Conservation (phyloP, 2,113 vertebrate genomes). For the Microcebus griseorufus region DNA sequence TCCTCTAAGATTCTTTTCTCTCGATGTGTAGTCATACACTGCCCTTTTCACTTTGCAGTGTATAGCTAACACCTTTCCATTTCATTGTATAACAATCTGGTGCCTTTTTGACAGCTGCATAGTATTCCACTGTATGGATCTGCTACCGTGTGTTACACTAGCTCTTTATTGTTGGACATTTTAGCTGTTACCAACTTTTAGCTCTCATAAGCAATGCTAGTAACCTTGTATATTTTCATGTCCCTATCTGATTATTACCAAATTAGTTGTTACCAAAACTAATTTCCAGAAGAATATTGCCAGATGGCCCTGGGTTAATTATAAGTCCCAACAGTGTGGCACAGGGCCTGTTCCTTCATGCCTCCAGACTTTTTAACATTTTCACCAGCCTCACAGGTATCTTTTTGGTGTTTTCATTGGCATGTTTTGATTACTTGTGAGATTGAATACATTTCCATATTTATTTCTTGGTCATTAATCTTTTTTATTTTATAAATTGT, state of each 20-base stretch:
- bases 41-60: background rate
- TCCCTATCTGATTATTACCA: background rate
- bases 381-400: background rate
- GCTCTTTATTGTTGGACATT: background rate
- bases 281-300: background rate
- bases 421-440: background rate
- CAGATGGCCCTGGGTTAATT: background rate
- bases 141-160: background rate
- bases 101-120: background rate
- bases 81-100: background rate
- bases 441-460: background rate
- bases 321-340: background rate
- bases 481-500: slow-evolving; percentile 7
- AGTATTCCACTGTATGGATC: background rate
- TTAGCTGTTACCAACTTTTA: background rate
- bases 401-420: background rate
- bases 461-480: background rate
- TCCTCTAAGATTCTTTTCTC: background rate
- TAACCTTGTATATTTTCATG: background rate
- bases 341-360: background rate
- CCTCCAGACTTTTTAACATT: background rate
- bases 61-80: background rate
- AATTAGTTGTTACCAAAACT: background rate
- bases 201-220: background rate
- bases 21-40: background rate